These are phyloP conservation scores for Lasioglossum villosulum DNA, from an alignment of 2,888 invertebrate genomes.

Conservation along the genomic window DNA sequence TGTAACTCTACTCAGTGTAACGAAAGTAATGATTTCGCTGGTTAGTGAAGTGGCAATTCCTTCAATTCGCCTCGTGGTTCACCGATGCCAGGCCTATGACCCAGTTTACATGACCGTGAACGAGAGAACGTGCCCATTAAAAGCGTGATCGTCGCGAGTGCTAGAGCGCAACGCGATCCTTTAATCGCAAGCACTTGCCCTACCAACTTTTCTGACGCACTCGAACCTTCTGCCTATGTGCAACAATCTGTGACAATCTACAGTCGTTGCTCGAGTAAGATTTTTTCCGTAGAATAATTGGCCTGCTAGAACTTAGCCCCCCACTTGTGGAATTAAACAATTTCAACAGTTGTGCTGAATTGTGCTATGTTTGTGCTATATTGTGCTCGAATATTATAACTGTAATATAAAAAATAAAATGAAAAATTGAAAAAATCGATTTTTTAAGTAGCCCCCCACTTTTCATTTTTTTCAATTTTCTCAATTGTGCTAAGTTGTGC, in stretches of 20 bases:
- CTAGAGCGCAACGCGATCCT: constrained; percentile 52
- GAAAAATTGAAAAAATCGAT: no score
- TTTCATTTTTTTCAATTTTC: no score
- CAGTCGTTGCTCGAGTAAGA: not conserved
- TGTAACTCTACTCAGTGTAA: constrained; percentile 21
- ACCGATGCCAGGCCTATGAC: constrained; percentile 62
- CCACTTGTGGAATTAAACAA: no score
- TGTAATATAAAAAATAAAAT: no score
- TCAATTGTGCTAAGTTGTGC: no score
- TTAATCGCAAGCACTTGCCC: constrained; percentile 59
- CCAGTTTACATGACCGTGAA: constrained; percentile 70
- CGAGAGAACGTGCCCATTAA: constrained; percentile 59
- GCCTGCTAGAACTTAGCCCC: no score
- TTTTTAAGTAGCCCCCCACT: no score
- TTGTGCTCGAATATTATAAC: no score
- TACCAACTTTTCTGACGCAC: constrained; percentile 23
- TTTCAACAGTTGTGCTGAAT: no score
- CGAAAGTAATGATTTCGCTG: constrained; percentile 45
- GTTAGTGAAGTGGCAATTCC: constrained; percentile 47
- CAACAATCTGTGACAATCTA: constrained; percentile 11
- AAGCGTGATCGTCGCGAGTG: constrained; percentile 47
- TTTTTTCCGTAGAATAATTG: not conserved
- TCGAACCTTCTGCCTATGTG: constrained; percentile 11
- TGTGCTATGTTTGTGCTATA: no score
- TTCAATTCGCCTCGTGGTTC: constrained; percentile 54